Evolutionary conservation across 2,113 vertebrate species (phyloP), one percentile per base, ranked within the genome.

Genomic region (Calypte anna): DNA sequence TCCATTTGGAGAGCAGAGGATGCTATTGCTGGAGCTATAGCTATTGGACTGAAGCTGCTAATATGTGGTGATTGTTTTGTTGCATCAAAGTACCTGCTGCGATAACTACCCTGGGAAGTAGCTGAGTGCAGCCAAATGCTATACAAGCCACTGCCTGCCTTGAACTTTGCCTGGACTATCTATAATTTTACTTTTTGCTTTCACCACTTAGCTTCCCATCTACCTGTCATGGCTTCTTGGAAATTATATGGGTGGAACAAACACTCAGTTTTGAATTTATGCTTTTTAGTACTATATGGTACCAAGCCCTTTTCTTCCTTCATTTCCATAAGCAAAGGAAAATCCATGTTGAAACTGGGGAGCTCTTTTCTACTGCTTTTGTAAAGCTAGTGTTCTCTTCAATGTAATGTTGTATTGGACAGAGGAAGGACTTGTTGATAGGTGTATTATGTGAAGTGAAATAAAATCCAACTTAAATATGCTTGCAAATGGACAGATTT

Each of bases 341-440:
- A 94, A 91, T 72, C 64, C 73, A 72, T 88, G 90, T 90, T 90
- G 88, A 92, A 95, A 90, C 61, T 48, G 57, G 72, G 76, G 88
- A 94, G 72, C 53, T 62, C 27, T 88, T 94, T 89, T 93, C 82
- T 93, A 59, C 59, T 58, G 51, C 12, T 95, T 90, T 90, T 55
- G 67, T 79, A 83, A 93, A 77, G 73, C 63, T 80, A 80, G 31
- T 58, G 18, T 78, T 93, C 59, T 86, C 38, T 73, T 81, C 61
- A 31, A 25, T 87, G 6, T 33, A 69, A 61, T 81, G 10, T 31
- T 51, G 21, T 64, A 54, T 90, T 80, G 90, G 82, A 80, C 68
- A 86, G 94, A 51, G 67, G 59, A 87, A 85, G 31, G 68, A 82
- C 36, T 93, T 82, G 79, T 63, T 88, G 67, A 50, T 90, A 80